phyloP scores from a whole-genome alignment of 2,888 invertebrate genomes.

The Lathronympha strigana region DNA sequence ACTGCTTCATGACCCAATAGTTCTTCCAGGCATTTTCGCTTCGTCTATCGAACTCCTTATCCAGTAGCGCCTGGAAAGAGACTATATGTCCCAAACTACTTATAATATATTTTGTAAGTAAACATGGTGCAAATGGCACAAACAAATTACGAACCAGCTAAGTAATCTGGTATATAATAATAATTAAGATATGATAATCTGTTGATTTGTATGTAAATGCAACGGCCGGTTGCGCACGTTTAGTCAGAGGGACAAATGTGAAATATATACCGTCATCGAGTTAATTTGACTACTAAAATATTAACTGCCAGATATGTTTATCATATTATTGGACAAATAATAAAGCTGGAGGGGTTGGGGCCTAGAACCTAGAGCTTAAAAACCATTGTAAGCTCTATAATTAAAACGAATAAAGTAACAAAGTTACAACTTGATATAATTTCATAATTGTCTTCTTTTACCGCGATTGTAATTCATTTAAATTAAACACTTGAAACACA shows the following conservation, averaged over 20 bases:
- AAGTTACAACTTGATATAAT: too few relatives aligned
- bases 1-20: background rate
- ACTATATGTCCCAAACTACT: background rate
- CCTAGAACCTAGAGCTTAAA: too few relatives aligned
- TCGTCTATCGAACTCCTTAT: background rate
- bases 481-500: too few relatives aligned
- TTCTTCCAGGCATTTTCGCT: background rate
- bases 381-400: too few relatives aligned
- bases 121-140: slow-evolving; percentile 15
- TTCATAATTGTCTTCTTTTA: too few relatives aligned
- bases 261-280: background rate
- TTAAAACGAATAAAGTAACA: too few relatives aligned
- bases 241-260: slow-evolving; percentile 6
- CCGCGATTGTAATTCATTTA: too few relatives aligned
- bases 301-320: too few relatives aligned
- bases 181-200: slow-evolving; percentile 41
- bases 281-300: too few relatives aligned
- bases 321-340: too few relatives aligned
- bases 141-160: slow-evolving; percentile 12
- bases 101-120: too few relatives aligned
- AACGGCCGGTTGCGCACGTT: slow-evolving; percentile 18
- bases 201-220: slow-evolving; percentile 40
- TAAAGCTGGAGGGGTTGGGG: too few relatives aligned
- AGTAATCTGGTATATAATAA: slow-evolving; percentile 21
- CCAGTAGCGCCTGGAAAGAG: background rate